Conservation (phyloP, 2,888 invertebrate species). For the Protophormia terraenovae region DNA sequence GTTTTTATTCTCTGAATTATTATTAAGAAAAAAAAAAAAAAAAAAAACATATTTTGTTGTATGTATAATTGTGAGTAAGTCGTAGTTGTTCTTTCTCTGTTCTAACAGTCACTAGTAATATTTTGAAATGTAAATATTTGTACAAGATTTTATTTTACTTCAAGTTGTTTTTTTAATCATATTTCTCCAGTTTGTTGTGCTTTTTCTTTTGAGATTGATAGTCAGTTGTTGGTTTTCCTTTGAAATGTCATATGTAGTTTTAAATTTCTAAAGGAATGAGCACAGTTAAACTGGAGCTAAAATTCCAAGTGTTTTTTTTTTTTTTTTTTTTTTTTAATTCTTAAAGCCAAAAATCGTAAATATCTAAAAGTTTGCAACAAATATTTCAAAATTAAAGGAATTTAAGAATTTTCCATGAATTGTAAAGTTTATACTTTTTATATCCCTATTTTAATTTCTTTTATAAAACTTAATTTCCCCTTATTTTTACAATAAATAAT, state of each 20-base stretch:
- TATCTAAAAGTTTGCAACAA: too few species aligned
- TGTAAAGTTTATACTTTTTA: too few species aligned
- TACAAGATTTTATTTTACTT: background rate
- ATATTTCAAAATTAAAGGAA: too few species aligned
- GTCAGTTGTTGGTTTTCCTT: background rate
- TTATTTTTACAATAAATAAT: too few species aligned
- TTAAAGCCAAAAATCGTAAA: too few species aligned
- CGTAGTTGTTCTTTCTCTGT: background rate
- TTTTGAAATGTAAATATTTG: background rate
- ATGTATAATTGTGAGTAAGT: background rate
- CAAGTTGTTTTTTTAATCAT: background rate
- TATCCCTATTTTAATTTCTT: too few species aligned
- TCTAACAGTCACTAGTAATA: background rate
- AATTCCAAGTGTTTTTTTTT: background rate
- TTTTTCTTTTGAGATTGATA: background rate
- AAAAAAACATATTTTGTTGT: background rate
- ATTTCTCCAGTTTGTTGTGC: background rate
- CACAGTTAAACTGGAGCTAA: background rate
- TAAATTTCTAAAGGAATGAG: background rate
- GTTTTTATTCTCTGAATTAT: constrained; percentile 22
- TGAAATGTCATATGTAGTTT: background rate
- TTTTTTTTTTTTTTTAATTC: too few species aligned
- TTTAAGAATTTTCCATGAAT: too few species aligned
- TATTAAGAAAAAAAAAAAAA: constrained; percentile 7
- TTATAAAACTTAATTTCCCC: too few species aligned